Evolutionary conservation across 2,888 invertebrate genomes (phyloP).

Genomic region (Aleiodes alternator): DNA sequence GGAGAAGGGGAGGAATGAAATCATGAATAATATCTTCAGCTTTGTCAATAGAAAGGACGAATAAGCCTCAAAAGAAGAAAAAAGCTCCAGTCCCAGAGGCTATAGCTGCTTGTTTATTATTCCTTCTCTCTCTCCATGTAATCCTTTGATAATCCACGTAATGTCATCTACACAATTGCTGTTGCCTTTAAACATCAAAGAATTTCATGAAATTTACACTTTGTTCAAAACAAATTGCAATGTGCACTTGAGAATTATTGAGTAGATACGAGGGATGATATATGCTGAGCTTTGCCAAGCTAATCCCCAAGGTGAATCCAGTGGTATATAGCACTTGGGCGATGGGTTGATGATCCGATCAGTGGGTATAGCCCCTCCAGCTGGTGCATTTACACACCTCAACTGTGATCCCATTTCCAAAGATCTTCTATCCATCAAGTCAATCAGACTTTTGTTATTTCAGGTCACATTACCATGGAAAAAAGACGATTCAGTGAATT

Average conservation of each 20-base stretch:
- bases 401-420: too few relatives aligned
- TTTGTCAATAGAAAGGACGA: background rate
- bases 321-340: background rate
- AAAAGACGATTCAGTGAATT: too few relatives aligned
- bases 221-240: background rate
- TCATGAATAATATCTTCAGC: constrained; percentile 25
- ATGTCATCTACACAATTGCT: background rate
- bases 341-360: constrained; percentile 6
- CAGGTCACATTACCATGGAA: too few relatives aligned
- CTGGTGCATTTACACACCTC: background rate
- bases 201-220: background rate
- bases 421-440: too few relatives aligned
- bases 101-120: background rate
- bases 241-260: constrained; percentile 9
- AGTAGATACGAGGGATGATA: background rate
- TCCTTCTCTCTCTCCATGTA: background rate
- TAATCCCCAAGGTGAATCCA: background rate
- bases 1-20: background rate
- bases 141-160: constrained; percentile 13
- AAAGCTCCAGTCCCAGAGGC: background rate
- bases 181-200: background rate
- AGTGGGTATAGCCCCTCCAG: background rate
- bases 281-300: constrained; percentile 6
- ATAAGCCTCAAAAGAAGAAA: background rate
- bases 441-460: too few relatives aligned